Conservation (phyloP, 2,888 invertebrate species). For the Drosophila fungiperda region DNA sequence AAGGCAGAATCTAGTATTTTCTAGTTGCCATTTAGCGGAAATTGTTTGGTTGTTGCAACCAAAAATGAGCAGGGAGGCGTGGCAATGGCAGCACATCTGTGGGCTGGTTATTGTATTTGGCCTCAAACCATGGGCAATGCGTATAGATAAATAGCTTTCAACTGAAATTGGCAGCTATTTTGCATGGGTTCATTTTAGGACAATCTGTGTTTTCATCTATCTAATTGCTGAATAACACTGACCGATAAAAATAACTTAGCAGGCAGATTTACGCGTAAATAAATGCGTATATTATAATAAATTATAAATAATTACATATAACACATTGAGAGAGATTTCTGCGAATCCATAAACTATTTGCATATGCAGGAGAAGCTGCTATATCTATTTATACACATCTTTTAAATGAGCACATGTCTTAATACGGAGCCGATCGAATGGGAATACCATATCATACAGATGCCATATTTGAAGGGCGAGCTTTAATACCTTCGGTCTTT, state of each 20-base stretch:
- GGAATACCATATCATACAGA: neutral
- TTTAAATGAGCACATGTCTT: too few species aligned
- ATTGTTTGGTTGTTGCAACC: conserved; percentile 56
- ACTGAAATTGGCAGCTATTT: conserved; percentile 8
- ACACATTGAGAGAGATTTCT: too few species aligned
- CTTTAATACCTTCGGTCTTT: neutral
- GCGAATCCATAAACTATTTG: too few species aligned
- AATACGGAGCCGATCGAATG: too few species aligned
- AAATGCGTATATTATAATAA: neutral
- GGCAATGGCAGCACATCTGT: neutral
- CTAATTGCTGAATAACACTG: neutral
- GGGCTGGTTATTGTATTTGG: conserved; percentile 12
- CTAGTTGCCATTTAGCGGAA: conserved; percentile 62
- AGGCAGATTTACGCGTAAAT: too few species aligned
- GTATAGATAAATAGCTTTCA: conserved; percentile 15
- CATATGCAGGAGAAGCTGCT: too few species aligned
- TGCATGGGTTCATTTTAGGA: neutral
- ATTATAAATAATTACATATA: neutral
- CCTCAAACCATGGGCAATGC: conserved; percentile 20
- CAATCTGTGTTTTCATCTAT: neutral
- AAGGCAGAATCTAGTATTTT: conserved; percentile 43
- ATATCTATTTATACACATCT: too few species aligned
- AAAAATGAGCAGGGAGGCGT: conserved; percentile 27
- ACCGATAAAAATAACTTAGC: neutral
- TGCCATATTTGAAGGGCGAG: neutral